Evolutionary conservation across 2,113 vertebrate species (phyloP).

Genomic region (Tragulus kanchil): DNA sequence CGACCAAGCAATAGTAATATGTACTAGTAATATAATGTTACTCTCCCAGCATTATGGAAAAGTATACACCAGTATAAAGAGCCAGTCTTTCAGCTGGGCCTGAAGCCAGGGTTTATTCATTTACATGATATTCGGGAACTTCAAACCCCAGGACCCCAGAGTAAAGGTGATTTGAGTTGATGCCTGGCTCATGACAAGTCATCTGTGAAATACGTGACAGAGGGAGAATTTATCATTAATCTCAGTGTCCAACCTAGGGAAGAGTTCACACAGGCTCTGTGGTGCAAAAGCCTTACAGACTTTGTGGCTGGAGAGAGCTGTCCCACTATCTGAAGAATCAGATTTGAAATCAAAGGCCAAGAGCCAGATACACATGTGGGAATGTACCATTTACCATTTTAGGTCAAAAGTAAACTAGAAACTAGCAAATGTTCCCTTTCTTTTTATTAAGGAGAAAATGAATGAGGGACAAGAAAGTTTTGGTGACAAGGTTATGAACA

Average conservation of each 20-base stretch:
- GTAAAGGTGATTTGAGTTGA: background rate
- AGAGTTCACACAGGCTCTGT: background rate
- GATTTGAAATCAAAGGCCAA: conserved; percentile 14
- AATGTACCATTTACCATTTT: background rate
- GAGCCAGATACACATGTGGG: background rate
- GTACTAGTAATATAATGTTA: background rate
- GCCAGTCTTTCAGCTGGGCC: background rate
- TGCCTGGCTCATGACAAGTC: background rate
- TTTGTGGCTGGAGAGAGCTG: background rate
- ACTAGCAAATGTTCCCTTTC: background rate
- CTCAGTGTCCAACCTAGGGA: background rate
- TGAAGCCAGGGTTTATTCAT: background rate
- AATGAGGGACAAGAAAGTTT: background rate
- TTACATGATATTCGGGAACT: background rate
- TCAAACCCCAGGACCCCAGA: background rate
- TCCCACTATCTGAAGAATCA: background rate
- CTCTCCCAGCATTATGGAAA: background rate
- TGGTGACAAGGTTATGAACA: background rate
- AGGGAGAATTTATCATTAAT: background rate
- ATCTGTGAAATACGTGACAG: conserved; percentile 22
- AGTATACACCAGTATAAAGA: background rate
- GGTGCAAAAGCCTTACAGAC: background rate
- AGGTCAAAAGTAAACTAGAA: conserved; percentile 34
- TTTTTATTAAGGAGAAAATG: conserved; percentile 38
- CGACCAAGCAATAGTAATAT: background rate